phyloP scores from a whole-genome alignment of 2,797 vertebrate genomes.

The Takifugu rubripes region DNA sequence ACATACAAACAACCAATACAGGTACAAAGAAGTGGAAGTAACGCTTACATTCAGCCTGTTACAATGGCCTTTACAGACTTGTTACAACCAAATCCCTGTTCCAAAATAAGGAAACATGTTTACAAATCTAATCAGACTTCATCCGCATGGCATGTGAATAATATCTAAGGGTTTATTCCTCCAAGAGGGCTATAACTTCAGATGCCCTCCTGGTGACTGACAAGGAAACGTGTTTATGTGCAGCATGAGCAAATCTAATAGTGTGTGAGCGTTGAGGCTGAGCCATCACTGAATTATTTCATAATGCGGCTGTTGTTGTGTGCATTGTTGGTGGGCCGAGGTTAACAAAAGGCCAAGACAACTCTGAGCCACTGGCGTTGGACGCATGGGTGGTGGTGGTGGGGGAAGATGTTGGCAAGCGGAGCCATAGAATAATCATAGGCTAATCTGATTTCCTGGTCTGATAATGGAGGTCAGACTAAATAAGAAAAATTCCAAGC shows the following conservation, averaged over 20 bases:
- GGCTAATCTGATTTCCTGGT: conserved; percentile 98
- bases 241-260: conserved; percentile 34
- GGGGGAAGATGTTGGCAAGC: conserved; percentile 84
- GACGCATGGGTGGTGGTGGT: conserved; percentile 66
- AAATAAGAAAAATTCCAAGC: conserved; percentile 99
- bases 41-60: no score
- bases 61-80: no score
- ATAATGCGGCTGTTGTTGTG: conserved; percentile 50
- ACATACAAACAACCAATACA: no score
- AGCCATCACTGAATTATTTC: conserved; percentile 46
- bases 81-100: background rate
- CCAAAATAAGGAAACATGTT: background rate
- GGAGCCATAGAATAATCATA: conserved; percentile 94
- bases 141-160: background rate
- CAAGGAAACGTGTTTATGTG: conserved; percentile 25
- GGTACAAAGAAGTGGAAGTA: no score
- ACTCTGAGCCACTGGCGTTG: conserved; percentile 65
- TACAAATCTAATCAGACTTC: background rate
- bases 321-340: conserved; percentile 63
- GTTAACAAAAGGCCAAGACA: conserved; percentile 68
- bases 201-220: conserved; percentile 10
- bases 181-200: background rate
- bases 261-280: conserved; percentile 23
- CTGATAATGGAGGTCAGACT: conserved; percentile 98
- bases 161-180: background rate